A percentile compares a stretch with the other conserved stretches of the same genome.
Evolutionary conservation across 2,888 invertebrate species (phyloP).

Genomic region (Eupithecia abbreviata): DNA sequence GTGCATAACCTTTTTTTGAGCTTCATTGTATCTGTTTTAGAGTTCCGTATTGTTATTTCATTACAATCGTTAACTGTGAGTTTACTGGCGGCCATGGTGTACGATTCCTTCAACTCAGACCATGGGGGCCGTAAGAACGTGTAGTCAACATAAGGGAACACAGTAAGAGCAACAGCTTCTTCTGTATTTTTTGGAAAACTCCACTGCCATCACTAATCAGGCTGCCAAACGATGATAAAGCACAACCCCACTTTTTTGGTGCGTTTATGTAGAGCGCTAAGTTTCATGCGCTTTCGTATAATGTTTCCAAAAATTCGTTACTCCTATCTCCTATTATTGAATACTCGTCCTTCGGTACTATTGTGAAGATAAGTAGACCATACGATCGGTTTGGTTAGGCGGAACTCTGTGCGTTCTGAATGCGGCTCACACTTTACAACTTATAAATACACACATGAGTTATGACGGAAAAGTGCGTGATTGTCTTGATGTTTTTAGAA

Average conservation of each 20-base stretch:
- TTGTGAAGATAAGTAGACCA: neutral
- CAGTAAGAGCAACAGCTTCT: neutral
- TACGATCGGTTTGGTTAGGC: neutral
- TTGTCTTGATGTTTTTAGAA: neutral
- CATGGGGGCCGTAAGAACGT: neutral
- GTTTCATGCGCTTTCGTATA: neutral
- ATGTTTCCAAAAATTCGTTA: neutral
- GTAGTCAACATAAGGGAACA: too few relatives aligned
- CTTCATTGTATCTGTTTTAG: slow-evolving; percentile 35
- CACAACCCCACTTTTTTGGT: neutral
- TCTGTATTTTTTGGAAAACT: neutral
- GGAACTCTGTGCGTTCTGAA: neutral
- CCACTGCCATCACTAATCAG: neutral
- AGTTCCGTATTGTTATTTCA: slow-evolving; percentile 18
- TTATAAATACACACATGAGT: neutral
- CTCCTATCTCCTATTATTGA: neutral
- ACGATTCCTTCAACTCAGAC: neutral
- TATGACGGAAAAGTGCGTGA: slow-evolving; percentile 2
- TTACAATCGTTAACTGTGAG: neutral
- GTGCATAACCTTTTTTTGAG: slow-evolving; percentile 31
- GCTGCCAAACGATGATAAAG: neutral
- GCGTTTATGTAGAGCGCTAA: neutral
- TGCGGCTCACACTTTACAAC: neutral
- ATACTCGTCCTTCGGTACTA: neutral
- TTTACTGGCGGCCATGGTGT: neutral